Conservation (phyloP, 2,888 invertebrate genomes). For the Idaea aversata region DNA sequence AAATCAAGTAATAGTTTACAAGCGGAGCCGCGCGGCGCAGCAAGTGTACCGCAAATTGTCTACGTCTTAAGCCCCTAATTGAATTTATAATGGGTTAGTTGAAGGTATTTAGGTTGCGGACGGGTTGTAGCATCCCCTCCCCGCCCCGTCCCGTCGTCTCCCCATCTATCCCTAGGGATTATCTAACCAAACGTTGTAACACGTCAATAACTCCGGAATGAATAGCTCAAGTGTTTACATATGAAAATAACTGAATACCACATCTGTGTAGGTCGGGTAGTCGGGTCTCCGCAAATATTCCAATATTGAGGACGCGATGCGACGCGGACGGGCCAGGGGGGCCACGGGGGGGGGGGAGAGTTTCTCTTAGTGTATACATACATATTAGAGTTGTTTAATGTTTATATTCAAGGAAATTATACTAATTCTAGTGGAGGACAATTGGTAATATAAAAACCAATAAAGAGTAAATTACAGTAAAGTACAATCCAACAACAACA, state of each 20-base stretch:
- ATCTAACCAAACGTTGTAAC: conserved; percentile 18
- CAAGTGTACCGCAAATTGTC: conserved; percentile 53
- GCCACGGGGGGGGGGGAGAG: too few species aligned
- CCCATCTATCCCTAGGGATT: conserved; percentile 11
- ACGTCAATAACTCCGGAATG: conserved; percentile 22
- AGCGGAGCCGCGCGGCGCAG: neutral
- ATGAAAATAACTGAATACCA: neutral
- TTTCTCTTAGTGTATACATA: too few species aligned
- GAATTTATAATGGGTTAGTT: conserved; percentile 78
- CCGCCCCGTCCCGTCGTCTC: neutral
- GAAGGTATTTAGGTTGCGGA: conserved; percentile 68
- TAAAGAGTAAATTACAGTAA: too few species aligned
- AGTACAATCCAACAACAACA: too few species aligned
- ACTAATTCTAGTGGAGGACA: too few species aligned
- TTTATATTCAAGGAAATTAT: too few species aligned
- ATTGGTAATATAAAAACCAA: too few species aligned
- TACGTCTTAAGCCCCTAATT: conserved; percentile 70
- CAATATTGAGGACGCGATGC: neutral
- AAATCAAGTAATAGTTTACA: neutral
- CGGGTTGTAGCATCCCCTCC: conserved; percentile 28
- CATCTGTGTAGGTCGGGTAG: neutral
- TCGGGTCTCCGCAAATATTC: neutral
- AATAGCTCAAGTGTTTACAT: conserved; percentile 13
- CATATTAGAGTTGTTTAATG: too few species aligned
- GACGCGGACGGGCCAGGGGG: too few species aligned